Evolutionary conservation across 2,797 vertebrate species (phyloP).

Genomic region (Pipistrellus pipistrellus): DNA sequence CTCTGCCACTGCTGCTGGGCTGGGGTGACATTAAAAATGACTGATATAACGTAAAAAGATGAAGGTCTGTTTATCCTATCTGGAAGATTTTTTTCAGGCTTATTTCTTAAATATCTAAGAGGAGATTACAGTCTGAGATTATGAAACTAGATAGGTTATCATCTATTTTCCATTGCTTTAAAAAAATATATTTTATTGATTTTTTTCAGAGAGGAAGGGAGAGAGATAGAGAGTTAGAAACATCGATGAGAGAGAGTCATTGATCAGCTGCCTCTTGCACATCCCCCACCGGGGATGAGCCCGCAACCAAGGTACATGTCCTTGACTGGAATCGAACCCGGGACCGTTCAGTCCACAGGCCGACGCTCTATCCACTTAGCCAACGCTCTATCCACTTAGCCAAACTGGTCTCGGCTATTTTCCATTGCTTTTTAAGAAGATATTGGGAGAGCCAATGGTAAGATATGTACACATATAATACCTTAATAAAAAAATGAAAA

Average conservation of each 20-base stretch:
- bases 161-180: not conserved
- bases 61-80: not conserved
- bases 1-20: not conserved
- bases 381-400: no score
- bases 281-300: no score
- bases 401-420: not conserved
- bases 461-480: no score
- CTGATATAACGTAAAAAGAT: not conserved
- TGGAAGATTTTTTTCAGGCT: conserved; percentile 1
- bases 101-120: conserved; percentile 59
- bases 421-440: conserved; percentile 24
- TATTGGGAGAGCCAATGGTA: not conserved
- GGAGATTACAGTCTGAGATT: not conserved
- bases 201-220: no score
- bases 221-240: no score
- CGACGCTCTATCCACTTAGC: no score
- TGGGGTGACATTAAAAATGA: not conserved
- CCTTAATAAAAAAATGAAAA: no score
- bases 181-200: not conserved
- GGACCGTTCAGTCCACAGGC: no score
- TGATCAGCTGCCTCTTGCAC: no score
- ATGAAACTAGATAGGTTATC: not conserved
- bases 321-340: no score
- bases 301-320: no score
- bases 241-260: no score